Evolutionary conservation across 2,797 vertebrate species (phyloP).

Genomic region (Pseudomugil tenellus): DNA sequence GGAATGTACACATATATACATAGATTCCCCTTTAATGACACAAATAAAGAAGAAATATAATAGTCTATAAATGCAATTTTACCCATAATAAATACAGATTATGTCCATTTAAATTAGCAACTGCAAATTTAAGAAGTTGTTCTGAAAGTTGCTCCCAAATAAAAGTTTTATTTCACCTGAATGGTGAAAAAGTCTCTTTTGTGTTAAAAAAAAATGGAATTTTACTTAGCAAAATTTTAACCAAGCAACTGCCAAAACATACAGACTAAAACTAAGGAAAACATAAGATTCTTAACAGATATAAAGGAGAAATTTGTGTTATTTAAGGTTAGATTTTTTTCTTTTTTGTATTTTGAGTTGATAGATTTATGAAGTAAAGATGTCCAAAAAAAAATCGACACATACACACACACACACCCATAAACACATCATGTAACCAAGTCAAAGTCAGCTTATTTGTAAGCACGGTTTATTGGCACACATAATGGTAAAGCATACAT

Average conservation of each 20-base stretch:
- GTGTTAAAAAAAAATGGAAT: too few relatives aligned
- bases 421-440: constrained; percentile 24
- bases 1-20: constrained; percentile 5
- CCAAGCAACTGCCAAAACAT: neutral
- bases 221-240: neutral
- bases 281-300: neutral
- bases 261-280: neutral
- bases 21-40: neutral
- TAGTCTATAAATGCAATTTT: constrained; percentile 6
- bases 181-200: neutral
- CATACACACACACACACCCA: neutral
- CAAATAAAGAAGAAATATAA: neutral
- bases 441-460: constrained; percentile 66
- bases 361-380: neutral
- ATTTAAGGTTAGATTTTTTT: neutral
- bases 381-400: neutral
- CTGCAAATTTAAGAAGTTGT: constrained; percentile 1
- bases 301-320: neutral
- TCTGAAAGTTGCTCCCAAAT: neutral
- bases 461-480: constrained; percentile 99
- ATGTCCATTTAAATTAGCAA: neutral
- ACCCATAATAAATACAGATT: neutral
- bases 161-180: neutral
- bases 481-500: constrained; percentile 99
- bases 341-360: neutral